Evolutionary conservation across 2,113 vertebrate genomes (phyloP).

Genomic region (Sylvietta virens): DNA sequence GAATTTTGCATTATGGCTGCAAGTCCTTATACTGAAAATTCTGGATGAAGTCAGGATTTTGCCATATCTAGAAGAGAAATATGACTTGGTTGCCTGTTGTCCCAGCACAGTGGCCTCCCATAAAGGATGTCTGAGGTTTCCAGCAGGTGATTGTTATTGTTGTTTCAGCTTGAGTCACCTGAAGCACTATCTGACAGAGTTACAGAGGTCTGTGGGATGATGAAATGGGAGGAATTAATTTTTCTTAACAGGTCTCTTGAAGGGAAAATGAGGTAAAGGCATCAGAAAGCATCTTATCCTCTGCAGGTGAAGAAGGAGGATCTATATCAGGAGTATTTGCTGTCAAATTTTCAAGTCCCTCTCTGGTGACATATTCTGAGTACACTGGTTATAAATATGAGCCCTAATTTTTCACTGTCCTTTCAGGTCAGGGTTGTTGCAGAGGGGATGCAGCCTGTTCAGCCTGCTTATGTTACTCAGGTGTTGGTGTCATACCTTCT

Average conservation of each 20-base stretch:
- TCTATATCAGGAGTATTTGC: neutral
- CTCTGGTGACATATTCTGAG: neutral
- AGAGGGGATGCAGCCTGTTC: neutral
- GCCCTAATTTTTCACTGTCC: neutral
- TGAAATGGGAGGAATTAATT: neutral
- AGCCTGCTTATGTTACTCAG: neutral
- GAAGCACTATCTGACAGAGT: neutral
- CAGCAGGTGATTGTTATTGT: neutral
- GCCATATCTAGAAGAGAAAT: neutral
- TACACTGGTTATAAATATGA: neutral
- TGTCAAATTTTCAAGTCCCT: neutral
- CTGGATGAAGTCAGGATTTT: neutral
- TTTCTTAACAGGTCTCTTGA: neutral
- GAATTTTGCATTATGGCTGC: neutral
- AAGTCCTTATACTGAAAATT: neutral
- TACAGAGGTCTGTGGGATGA: neutral
- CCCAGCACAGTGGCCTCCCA: neutral
- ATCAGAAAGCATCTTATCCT: neutral
- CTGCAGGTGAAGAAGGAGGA: neutral
- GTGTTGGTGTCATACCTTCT: neutral
- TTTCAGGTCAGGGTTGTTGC: neutral
- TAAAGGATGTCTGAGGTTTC: neutral
- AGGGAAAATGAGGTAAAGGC: neutral
- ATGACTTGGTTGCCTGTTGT: neutral
- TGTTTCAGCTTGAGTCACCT: neutral